Evolutionary conservation across 2,797 vertebrate species (phyloP).

Genomic region (Borostomias antarcticus): DNA sequence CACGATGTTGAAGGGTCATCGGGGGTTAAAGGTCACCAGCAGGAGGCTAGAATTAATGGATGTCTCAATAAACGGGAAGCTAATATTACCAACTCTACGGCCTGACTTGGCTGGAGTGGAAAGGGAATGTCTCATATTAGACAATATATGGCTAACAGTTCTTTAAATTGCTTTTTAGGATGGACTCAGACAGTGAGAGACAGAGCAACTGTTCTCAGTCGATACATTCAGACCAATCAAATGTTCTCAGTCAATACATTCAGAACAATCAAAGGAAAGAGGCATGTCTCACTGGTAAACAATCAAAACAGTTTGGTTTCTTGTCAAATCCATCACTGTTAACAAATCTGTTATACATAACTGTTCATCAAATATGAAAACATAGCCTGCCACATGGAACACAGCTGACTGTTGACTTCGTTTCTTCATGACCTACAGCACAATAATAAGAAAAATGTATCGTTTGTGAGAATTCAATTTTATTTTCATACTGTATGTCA

Average conservation of each 20-base stretch:
- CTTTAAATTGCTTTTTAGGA: constrained; percentile 73
- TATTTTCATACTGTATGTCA: constrained; percentile 26
- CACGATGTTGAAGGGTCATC: constrained; percentile 78
- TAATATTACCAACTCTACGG: constrained; percentile 75
- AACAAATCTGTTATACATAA: constrained; percentile 23
- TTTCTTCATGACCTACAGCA: constrained; percentile 56
- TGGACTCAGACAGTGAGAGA: constrained; percentile 44
- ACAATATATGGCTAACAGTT: constrained; percentile 60
- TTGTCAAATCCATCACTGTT: constrained; percentile 61
- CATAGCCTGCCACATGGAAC: background rate
- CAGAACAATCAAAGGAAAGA: background rate
- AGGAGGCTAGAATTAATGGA: constrained; percentile 81
- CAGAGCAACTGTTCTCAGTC: too few species aligned
- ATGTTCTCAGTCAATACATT: too few species aligned
- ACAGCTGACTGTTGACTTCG: constrained; percentile 33
- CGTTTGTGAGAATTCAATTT: constrained; percentile 6
- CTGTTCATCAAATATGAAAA: background rate
- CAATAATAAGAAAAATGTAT: background rate
- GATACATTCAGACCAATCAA: too few species aligned
- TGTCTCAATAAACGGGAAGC: constrained; percentile 79
- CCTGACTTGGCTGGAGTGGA: constrained; percentile 59
- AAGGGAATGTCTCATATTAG: constrained; percentile 68
- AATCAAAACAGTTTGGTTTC: constrained; percentile 71
- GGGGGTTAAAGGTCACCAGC: constrained; percentile 74
- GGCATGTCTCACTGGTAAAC: constrained; percentile 44